Evolutionary conservation across 2,797 vertebrate genomes (phyloP), one percentile per base, ranked within the genome.

Genomic region (Cossypha heuglini): DNA sequence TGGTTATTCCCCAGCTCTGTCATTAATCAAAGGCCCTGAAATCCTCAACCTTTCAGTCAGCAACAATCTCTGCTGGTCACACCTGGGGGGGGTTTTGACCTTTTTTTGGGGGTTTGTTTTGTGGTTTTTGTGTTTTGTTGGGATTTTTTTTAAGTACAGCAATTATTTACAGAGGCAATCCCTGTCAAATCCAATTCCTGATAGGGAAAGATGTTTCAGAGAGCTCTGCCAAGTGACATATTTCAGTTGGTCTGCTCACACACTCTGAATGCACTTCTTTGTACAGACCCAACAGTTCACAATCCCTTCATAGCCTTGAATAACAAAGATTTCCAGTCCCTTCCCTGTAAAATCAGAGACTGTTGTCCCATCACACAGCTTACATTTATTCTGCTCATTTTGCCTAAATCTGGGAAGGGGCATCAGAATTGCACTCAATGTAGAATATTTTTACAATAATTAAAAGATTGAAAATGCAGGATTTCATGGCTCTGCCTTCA

Each of bases 21-120:
- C 49, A 83, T 92, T 72, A 73, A 91, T 73, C 80, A 78, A 43
- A 79, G 84, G 72, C 68, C 79, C 79, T 22, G 17, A 85, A 84
- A 92, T 19, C 64, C 64, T 66, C 78, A 57, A 57, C 80, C 59
- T 87, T 58, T 31, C 84, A 52, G 91, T 61, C 33, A 59, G 74
- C 90, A 97, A 94, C 33, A 57, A 43, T 58, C 62, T 29, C 28
- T 40, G 22, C 24, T 42, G 57, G 14, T 68, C 64, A 78, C 90
- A 90, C 80, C 80, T 94, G 86, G 59, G 15, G 15, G 21, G 3
- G 2, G 35, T 15, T 68, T 40, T 84, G 74, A 78, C 62, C 54
- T 49, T 81, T 66, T 86, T n/a, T 45, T 31, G 4, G 40, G 40
- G 40, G 64, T 63, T 69, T 52, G 19, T 46, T 83, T 49, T 38